These are phyloP conservation scores for Liposcelis brunnea DNA, from an alignment of 2,888 invertebrate species.

Conservation along the genomic window DNA sequence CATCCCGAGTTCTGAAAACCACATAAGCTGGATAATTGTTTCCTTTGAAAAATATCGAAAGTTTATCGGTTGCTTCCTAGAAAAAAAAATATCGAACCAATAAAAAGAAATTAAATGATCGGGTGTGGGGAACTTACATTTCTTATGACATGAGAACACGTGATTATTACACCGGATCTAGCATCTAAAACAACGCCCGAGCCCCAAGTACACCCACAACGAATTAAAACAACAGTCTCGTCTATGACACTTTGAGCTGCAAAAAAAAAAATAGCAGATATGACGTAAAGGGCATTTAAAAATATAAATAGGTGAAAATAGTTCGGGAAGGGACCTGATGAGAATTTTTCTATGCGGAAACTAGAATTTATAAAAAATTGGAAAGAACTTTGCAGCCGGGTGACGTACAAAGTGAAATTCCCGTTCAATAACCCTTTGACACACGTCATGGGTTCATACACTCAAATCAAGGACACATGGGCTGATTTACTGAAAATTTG, in stretches of 20 bases:
- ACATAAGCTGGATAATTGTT: conserved; percentile 30
- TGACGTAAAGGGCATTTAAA: background rate
- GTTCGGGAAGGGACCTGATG: too few relatives aligned
- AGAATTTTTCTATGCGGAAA: background rate
- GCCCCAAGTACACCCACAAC: conserved; percentile 41
- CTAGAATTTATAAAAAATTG: background rate
- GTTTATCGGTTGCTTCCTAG: conserved; percentile 27
- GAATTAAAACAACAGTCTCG: conserved; percentile 33
- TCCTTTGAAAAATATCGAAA: conserved; percentile 29
- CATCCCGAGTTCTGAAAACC: conserved; percentile 30
- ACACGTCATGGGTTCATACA: too few relatives aligned
- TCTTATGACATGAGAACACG: conserved; percentile 42
- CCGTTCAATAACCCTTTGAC: too few relatives aligned
- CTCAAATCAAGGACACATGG: too few relatives aligned
- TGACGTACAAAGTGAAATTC: too few relatives aligned
- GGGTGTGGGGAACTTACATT: conserved; percentile 30
- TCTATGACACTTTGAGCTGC: conserved; percentile 25
- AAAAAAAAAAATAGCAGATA: background rate
- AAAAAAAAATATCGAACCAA: conserved; percentile 11
- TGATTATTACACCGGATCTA: conserved; percentile 33
- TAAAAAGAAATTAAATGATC: too few relatives aligned
- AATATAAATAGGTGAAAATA: background rate
- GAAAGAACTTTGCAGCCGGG: background rate
- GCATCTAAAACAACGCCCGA: conserved; percentile 35
- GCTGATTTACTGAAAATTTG: too few relatives aligned